Percentiles rank a stretch among this genome's conserved stretches.
Evolutionary conservation across 2,888 invertebrate species (phyloP).

Genomic region (Mechanitis mazaeus): DNA sequence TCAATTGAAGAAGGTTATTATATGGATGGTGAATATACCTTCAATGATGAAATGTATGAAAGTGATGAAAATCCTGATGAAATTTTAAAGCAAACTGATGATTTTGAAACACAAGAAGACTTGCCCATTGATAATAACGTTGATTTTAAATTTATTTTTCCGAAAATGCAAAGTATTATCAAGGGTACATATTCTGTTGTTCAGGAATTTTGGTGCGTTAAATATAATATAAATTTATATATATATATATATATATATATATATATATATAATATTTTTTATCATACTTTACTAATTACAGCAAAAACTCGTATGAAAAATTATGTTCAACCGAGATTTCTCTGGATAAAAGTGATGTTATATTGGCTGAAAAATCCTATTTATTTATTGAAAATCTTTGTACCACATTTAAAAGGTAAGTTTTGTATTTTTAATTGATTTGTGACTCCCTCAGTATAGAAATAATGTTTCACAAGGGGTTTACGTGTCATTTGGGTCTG

Average conservation of each 20-base stretch:
- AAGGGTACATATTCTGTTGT: slow-evolving; percentile 36
- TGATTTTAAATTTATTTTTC: slow-evolving; percentile 35
- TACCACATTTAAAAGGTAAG: slow-evolving; percentile 42
- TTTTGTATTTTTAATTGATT: slow-evolving; percentile 10
- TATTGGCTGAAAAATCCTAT: slow-evolving; percentile 34
- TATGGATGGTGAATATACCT: slow-evolving; percentile 21
- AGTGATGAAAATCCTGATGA: slow-evolving; percentile 9
- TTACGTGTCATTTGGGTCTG: no score
- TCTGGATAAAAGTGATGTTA: slow-evolving; percentile 31
- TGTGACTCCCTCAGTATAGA: no score
- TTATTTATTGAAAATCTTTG: slow-evolving; percentile 35
- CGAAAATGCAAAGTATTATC: slow-evolving; percentile 37
- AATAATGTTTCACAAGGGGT: no score
- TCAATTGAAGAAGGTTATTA: slow-evolving; percentile 10
- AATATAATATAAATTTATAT: slow-evolving; percentile 22
- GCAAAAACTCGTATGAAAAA: slow-evolving; percentile 30
- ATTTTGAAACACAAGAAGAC: slow-evolving; percentile 4
- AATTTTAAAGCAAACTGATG: slow-evolving; percentile 11
- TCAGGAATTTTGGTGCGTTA: slow-evolving; percentile 41
- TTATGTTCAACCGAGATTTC: slow-evolving; percentile 17
- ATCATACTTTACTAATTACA: slow-evolving; percentile 28
- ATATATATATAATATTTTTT: not conserved
- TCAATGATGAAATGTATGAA: slow-evolving; percentile 4
- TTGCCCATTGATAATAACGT: slow-evolving; percentile 13
- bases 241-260: not conserved